Base-by-base conservation (phyloP, 1,140 invertebrate genomes). In the Bombus cullumanus region DNA sequence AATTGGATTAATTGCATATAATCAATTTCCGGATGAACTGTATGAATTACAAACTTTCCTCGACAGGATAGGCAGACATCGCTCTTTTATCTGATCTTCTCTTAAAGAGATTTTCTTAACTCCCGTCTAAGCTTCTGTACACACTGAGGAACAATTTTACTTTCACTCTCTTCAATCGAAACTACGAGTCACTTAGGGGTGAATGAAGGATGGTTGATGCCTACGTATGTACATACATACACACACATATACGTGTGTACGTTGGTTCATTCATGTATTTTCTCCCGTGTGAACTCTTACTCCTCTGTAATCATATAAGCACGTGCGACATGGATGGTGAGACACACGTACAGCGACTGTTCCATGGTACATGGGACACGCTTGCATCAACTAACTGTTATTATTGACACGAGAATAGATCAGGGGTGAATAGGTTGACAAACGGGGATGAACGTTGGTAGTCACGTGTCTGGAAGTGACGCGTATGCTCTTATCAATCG, bases 231-330 rank as follows among this genome's bases (percentile, higher is more conserved):
- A 5, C 28, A 62, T n/a, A 13, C 28, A n/a, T 2, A 62, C 59
- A 4, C 28, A n/a, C 4, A 62, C 59, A 4, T n/a, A 62, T 13
- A 39, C 57, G 59, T 4, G 39, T 43, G n/a, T 3, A 28, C 28
- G 41, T 81, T 39, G 66, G 31, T 86, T 64, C 87, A 86, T 89
- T 89, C 76, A 86, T 37, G 76, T 77, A 83, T 64, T 34, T 64
- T n/a, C 12, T 31, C 18, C 81, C 64, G 66, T 64, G 47, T 72
- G 41, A 86, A 88, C 31, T 89, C 84, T 73, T 89, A 86, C 53
- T 18, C 75, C 47, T 31, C 9, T 37, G 34, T 41, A 81, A 81
- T 81, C 72, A 28, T 64, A 73, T 73, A 62, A 66, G 68, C 68
- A 59, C 62, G 31, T 34, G 59, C 39, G 41, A 34, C 34, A 25